Conservation (phyloP, 1,140 invertebrate genomes). For the Hesperophylax magnus region DNA sequence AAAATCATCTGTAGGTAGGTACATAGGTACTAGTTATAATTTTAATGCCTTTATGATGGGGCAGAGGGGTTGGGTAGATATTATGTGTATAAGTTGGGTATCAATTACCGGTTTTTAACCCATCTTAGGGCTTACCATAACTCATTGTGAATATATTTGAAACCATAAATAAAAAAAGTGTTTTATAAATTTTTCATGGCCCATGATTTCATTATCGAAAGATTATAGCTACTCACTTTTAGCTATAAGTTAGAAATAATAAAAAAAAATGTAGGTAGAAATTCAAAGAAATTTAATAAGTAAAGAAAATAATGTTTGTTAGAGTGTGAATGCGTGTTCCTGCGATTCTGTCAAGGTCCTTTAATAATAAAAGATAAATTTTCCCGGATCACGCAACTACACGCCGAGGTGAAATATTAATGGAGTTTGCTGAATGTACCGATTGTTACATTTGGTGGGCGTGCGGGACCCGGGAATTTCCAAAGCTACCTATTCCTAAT, state of each 20-base stretch:
- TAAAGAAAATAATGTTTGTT: too few species aligned
- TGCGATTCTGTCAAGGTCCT: not conserved
- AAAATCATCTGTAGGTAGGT: too few species aligned
- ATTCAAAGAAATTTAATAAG: too few species aligned
- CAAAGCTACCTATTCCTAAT: constrained; percentile 51
- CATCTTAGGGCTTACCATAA: not conserved
- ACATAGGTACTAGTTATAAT: too few species aligned
- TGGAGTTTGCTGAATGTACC: constrained; percentile 37
- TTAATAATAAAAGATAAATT: constrained; percentile 20
- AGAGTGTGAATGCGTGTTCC: not conserved
- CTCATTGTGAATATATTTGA: not conserved
- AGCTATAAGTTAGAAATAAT: not conserved
- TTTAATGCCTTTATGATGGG: too few species aligned
- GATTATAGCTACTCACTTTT: too few species aligned
- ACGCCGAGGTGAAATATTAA: constrained; percentile 48
- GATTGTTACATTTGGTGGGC: constrained; percentile 37
- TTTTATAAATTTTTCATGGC: too few species aligned
- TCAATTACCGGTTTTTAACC: not conserved
- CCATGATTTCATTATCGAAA: too few species aligned
- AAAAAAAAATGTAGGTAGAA: too few species aligned
- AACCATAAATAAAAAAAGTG: not conserved
- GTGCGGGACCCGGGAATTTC: constrained; percentile 29
- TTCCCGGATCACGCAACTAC: constrained; percentile 44
- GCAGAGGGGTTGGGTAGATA: too few species aligned
- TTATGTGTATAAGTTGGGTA: not conserved